These are phyloP conservation scores for Odontothrips loti DNA, from an alignment of 2,888 invertebrate genomes.

Conservation along the genomic window DNA sequence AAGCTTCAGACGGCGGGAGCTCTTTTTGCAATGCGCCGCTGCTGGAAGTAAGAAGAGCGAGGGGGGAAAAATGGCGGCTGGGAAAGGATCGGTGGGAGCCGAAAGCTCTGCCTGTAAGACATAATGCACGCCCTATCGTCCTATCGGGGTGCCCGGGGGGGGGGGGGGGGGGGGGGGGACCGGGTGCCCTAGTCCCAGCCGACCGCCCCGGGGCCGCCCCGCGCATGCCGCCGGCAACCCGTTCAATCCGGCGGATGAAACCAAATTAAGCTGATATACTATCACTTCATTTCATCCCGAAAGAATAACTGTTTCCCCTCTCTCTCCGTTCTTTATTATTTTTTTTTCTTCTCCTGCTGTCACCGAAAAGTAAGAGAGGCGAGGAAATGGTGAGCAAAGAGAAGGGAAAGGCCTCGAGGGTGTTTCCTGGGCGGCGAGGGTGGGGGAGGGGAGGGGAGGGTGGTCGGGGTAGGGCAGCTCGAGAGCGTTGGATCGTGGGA, in stretches of 20 bases:
- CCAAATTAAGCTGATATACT: slow-evolving; percentile 24
- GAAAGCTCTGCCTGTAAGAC: not conserved
- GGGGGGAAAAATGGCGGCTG: not conserved
- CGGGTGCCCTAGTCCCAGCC: not conserved
- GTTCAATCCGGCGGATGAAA: not conserved
- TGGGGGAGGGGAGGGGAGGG: not conserved
- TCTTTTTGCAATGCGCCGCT: not conserved
- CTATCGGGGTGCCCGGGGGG: not conserved
- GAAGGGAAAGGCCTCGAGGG: not conserved
- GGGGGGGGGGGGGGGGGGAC: not conserved
- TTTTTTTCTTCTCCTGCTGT: not conserved
- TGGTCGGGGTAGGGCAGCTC: not conserved
- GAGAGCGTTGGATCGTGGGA: not conserved
- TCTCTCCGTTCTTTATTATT: not conserved
- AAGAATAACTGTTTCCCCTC: not conserved
- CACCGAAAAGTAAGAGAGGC: not conserved
- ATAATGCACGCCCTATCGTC: slow-evolving; percentile 6
- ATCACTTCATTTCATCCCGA: slow-evolving; percentile 15
- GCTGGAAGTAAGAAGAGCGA: not conserved
- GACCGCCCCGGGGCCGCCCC: not conserved
- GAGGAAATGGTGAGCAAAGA: not conserved
- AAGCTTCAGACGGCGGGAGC: not conserved
- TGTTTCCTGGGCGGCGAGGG: not conserved
- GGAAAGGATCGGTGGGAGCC: not conserved
- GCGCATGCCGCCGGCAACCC: not conserved